Conservation (phyloP, 2,797 vertebrate genomes). For the Lutjanus campechanus region DNA sequence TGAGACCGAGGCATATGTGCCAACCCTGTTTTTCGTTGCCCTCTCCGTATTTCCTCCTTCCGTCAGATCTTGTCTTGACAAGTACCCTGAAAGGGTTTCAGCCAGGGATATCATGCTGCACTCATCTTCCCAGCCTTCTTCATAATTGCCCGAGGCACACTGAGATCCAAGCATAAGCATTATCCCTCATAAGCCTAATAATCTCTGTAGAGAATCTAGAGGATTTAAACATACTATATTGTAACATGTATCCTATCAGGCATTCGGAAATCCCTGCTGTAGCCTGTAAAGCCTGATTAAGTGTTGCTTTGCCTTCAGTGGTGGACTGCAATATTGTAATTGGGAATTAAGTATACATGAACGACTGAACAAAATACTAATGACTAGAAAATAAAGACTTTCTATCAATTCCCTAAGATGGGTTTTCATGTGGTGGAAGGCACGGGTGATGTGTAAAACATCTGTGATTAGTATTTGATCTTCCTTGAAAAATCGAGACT, state of each 20-base stretch:
- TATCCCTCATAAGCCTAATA: conserved; percentile 49
- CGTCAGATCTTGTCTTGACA: conserved; percentile 13
- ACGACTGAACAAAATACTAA: background rate
- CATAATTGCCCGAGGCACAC: conserved; percentile 35
- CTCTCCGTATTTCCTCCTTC: no score
- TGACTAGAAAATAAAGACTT: conserved; percentile 4
- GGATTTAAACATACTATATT: conserved; percentile 30
- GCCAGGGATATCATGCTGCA: conserved; percentile 10
- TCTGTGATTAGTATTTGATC: background rate
- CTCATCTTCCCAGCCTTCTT: conserved; percentile 16
- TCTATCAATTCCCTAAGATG: background rate
- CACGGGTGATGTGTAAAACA: background rate
- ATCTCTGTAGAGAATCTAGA: conserved; percentile 46
- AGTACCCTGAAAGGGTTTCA: conserved; percentile 15
- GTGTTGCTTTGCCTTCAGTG: background rate
- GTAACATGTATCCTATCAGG: conserved; percentile 35
- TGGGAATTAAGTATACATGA: conserved; percentile 8
- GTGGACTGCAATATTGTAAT: conserved; percentile 25
- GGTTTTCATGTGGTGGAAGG: background rate
- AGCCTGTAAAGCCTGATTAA: conserved; percentile 36
- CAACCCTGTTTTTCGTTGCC: no score
- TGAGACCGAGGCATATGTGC: no score
- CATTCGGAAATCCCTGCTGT: conserved; percentile 27
- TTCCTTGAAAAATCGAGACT: background rate
- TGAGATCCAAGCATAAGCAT: conserved; percentile 25